Conservation (phyloP, 1,140 invertebrate species). For the Drosophila santomea region DNA sequence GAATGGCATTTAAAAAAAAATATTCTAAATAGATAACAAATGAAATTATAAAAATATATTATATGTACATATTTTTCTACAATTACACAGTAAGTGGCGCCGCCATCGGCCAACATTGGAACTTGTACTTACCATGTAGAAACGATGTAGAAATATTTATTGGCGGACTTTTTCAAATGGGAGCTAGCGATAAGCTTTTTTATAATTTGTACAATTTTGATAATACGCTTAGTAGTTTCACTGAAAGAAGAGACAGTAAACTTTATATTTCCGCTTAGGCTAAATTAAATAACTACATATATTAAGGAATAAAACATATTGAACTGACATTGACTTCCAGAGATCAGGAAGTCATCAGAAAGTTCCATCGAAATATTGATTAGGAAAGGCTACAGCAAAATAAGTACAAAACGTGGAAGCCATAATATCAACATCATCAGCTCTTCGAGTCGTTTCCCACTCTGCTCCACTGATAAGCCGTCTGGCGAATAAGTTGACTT, state of each 20-base stretch:
- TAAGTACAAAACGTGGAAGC: conserved; percentile 33
- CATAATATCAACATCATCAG: conserved; percentile 36
- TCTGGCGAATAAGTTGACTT: conserved; percentile 23
- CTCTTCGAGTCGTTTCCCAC: conserved; percentile 24
- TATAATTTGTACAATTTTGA: no score
- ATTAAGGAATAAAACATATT: neutral
- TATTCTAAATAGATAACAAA: no score
- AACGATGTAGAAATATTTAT: neutral
- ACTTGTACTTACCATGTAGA: neutral
- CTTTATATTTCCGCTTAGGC: neutral
- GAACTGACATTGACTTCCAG: neutral
- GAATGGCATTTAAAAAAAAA: no score
- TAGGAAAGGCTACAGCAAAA: conserved; percentile 5
- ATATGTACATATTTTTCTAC: no score
- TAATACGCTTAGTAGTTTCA: no score
- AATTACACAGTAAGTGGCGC: neutral
- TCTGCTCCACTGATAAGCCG: conserved; percentile 50
- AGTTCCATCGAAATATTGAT: conserved; percentile 38
- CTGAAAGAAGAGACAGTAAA: no score
- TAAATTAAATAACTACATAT: neutral
- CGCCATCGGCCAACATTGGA: neutral
- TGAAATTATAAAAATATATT: no score
- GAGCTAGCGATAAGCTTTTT: no score
- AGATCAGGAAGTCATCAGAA: conserved; percentile 11
- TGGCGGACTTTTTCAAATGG: neutral